Evolutionary conservation across 2,797 vertebrate species (phyloP).

Genomic region (Sebastes hopkinsi): DNA sequence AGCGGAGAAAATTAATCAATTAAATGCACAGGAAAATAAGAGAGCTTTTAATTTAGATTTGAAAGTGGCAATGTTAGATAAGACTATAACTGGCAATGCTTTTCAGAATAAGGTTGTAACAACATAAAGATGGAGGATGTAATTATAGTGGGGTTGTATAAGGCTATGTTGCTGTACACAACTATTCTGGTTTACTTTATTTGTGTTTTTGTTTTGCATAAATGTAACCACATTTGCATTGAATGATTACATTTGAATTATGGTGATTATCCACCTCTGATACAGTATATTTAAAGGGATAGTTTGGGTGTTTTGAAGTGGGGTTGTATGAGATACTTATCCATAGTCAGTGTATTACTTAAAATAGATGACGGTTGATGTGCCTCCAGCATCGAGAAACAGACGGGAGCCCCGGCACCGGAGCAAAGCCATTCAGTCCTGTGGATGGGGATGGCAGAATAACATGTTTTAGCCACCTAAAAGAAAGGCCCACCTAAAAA

Average conservation of each 20-base stretch:
- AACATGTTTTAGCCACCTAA: too few relatives aligned
- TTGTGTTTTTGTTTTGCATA: background rate
- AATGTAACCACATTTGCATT: background rate
- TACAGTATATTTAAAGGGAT: background rate
- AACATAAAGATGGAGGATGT: background rate
- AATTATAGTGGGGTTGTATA: background rate
- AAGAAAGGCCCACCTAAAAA: too few relatives aligned
- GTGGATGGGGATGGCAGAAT: too few relatives aligned
- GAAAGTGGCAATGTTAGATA: background rate
- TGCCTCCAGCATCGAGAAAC: too few relatives aligned
- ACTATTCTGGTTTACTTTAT: background rate
- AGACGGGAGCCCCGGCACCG: too few relatives aligned
- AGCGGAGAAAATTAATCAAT: background rate
- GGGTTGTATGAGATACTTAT: too few relatives aligned
- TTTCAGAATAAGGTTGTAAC: background rate
- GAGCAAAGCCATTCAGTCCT: too few relatives aligned
- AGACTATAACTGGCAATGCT: background rate
- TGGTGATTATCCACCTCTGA: background rate
- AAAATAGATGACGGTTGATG: too few relatives aligned
- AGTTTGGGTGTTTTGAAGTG: too few relatives aligned
- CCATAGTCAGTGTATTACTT: too few relatives aligned
- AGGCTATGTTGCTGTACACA: background rate
- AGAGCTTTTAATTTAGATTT: constrained; percentile 2
- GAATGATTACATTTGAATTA: background rate
- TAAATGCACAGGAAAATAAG: background rate